Evolutionary conservation across 2,113 vertebrate species (phyloP).

Genomic region (Raja brachyura): DNA sequence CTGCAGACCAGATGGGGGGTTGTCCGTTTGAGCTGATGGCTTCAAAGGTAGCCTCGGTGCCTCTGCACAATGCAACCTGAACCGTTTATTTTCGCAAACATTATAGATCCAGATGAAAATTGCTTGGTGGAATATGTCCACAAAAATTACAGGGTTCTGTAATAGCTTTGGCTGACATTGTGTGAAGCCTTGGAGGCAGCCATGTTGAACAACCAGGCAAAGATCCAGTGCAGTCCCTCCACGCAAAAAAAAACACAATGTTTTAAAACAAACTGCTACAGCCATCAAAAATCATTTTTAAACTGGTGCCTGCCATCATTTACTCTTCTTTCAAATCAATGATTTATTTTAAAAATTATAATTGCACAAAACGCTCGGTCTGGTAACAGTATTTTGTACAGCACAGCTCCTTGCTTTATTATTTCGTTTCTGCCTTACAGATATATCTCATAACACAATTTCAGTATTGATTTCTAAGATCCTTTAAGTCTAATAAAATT

Average conservation of each 20-base stretch:
- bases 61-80: slow-evolving; percentile 14
- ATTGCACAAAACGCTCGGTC: neutral
- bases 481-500: slow-evolving; percentile 38
- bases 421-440: slow-evolving; percentile 14
- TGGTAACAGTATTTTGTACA: neutral
- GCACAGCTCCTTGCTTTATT: neutral
- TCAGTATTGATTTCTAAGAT: slow-evolving; percentile 30
- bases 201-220: neutral
- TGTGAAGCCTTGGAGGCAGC: slow-evolving; percentile 28
- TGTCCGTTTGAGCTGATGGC: slow-evolving; percentile 31
- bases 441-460: slow-evolving; percentile 15
- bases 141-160: slow-evolving; percentile 35
- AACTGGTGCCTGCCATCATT: neutral
- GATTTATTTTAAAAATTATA: neutral
- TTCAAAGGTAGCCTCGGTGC: slow-evolving; percentile 17
- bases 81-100: slow-evolving; percentile 36
- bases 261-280: slow-evolving; percentile 7
- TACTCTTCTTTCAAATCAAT: slow-evolving; percentile 24
- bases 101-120: slow-evolving; percentile 34
- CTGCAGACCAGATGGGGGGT: slow-evolving; percentile 18
- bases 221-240: neutral
- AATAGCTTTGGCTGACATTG: slow-evolving; percentile 33
- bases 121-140: slow-evolving; percentile 35
- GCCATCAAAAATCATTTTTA: neutral
- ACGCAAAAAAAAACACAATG: neutral